Conservation (phyloP, 2,113 vertebrate genomes). For the Leptosomus discolor region DNA sequence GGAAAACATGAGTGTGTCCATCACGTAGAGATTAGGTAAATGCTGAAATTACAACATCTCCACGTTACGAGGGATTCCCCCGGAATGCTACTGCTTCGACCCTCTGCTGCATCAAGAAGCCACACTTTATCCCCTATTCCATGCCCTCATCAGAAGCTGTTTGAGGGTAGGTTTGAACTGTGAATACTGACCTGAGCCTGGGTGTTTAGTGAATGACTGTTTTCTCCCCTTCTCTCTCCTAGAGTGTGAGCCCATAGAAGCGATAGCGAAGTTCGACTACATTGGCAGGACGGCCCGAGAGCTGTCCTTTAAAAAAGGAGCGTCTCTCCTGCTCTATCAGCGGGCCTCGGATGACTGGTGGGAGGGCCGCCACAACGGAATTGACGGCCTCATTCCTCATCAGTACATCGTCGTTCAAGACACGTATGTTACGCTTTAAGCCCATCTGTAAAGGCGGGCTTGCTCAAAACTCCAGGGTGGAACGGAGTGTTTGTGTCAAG, state of each 20-base stretch:
- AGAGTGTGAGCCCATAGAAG: constrained; percentile 93
- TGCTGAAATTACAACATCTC: neutral
- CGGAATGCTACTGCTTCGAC: neutral
- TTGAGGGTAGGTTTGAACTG: neutral
- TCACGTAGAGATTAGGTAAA: neutral
- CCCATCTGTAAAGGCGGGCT: neutral
- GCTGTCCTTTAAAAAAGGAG: constrained; percentile 94
- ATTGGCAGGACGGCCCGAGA: constrained; percentile 88
- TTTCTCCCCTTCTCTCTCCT: constrained; percentile 56
- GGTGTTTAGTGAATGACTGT: neutral
- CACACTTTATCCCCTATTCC: neutral
- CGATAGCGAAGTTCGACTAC: constrained; percentile 93
- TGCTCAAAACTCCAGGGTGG: neutral
- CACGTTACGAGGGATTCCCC: rapidly evolving
- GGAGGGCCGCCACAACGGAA: constrained; percentile 91
- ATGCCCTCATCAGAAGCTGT: rapidly evolving
- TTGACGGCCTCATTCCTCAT: constrained; percentile 90
- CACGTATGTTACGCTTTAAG: constrained; percentile 77
- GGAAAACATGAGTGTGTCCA: neutral
- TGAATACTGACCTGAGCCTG: neutral
- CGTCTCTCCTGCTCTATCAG: constrained; percentile 87
- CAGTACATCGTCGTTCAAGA: constrained; percentile 96
- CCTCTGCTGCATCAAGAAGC: neutral
- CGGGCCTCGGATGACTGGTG: constrained; percentile 96
- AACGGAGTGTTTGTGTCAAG: neutral